Evolutionary conservation across 2,113 vertebrate species (phyloP), one percentile per base, ranked within the genome.

Genomic region (Oreochromis aureus): DNA sequence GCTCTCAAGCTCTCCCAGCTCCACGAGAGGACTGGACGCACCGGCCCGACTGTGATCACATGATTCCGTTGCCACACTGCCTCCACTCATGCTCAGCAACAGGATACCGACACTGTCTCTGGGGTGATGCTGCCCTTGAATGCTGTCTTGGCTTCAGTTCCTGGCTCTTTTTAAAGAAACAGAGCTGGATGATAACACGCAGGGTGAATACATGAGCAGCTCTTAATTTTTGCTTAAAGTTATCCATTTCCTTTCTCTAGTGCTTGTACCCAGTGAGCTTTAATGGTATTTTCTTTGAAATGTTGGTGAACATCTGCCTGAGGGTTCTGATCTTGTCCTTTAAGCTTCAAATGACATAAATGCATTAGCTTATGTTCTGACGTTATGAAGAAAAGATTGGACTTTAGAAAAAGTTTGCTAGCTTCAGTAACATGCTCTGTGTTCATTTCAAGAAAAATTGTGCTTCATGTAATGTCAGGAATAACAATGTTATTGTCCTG

Each of bases 1-100:
- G 97, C 98, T 22, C 95, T 99, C 94, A 99, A 97, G 93, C 95
- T 99, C 27, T 99, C 99, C 6, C 97, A 99, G 91, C 97, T 99
- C 12, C 97, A 98, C 0, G 98, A 99, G 82, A 94, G 94, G 79
- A 99, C 98, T 0, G 98, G 98, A 27, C 98, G 98, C 87, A 93
- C 95, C 0, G 97, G 95, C 5, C 99, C 98, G 3, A 99, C 99
- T 1, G 98, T 99, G 89, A 99, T 99, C 93, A 99, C 99, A 95
- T 99, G 97, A 97, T 93, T 61, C 81, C 56, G 24, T 87, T 71
- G 46, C 83, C 87, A 56, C 63, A 39, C 86, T 82, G 84, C 83
- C 85, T 88, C 84, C 87, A n/a, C 73, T 78, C 89, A 34, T 53
- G 48, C 82, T 53, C n/a, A 85, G 79, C 80, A 90, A 91, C 93